These are phyloP conservation scores for Cinara cedri DNA, from an alignment of 2,888 invertebrate species.

Conservation along the genomic window DNA sequence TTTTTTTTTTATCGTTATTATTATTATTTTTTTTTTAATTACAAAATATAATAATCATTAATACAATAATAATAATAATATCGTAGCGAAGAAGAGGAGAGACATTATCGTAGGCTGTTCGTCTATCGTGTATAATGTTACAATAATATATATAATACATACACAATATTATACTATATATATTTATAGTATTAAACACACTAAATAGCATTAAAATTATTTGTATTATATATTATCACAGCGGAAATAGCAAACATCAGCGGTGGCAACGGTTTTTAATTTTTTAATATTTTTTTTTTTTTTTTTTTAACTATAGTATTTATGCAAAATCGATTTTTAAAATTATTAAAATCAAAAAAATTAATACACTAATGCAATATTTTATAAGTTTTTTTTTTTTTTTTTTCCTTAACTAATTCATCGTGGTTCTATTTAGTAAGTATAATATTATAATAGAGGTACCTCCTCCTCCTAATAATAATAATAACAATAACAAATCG, in stretches of 20 bases:
- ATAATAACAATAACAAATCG: not conserved
- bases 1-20: too few species aligned
- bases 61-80: constrained; percentile 28
- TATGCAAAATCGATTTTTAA: constrained; percentile 16
- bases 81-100: constrained; percentile 1
- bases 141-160: constrained; percentile 11
- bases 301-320: not conserved
- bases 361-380: not conserved
- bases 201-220: constrained; percentile 47
- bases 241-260: constrained; percentile 45
- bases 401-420: not conserved
- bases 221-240: constrained; percentile 47
- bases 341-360: constrained; percentile 1
- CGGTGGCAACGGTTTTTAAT: constrained; percentile 34
- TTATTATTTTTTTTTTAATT: not conserved
- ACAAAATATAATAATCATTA: constrained; percentile 49
- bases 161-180: constrained; percentile 5
- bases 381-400: constrained; percentile 1
- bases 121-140: constrained; percentile 14
- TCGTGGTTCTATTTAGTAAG: too few species aligned
- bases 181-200: not conserved
- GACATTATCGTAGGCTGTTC: constrained; percentile 20
- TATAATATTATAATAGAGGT: too few species aligned
- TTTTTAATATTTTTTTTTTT: too few species aligned
- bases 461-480: too few species aligned